phyloP scores from a whole-genome alignment of 1,140 invertebrate genomes.

The Camponotus pennsylvanicus region DNA sequence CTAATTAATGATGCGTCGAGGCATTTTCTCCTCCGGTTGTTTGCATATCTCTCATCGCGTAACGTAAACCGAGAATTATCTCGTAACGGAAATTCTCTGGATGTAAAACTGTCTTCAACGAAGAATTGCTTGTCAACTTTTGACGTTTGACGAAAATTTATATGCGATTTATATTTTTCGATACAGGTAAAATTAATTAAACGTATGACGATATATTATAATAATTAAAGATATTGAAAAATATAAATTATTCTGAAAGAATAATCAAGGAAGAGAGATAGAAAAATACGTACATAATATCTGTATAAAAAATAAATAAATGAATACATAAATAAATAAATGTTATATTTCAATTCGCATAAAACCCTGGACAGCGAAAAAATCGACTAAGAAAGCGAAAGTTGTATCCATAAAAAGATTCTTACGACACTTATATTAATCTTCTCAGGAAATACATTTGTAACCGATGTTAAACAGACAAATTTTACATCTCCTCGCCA shows the following conservation, averaged over 20 bases:
- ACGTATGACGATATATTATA: not conserved
- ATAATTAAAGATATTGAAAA: not conserved
- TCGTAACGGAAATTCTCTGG: too few relatives aligned
- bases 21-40: conserved; percentile 10
- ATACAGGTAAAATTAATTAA: not conserved
- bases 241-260: not conserved
- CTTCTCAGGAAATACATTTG: not conserved
- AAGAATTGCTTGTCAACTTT: not conserved
- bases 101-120: too few relatives aligned
- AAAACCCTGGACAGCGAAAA: not conserved
- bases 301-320: not conserved
- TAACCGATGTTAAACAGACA: conserved; percentile 33
- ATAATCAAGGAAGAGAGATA: not conserved
- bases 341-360: not conserved
- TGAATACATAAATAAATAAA: not conserved
- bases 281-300: not conserved
- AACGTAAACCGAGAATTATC: not conserved
- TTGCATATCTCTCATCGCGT: conserved; percentile 3
- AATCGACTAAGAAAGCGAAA: not conserved
- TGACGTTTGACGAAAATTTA: not conserved
- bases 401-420: conserved; percentile 15
- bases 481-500: conserved; percentile 1
- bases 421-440: conserved; percentile 34
- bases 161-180: not conserved
- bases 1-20: conserved; percentile 48